A percentile compares a stretch with the other conserved stretches of the same genome.
These are phyloP conservation scores for Trissolcus japonicus DNA, from an alignment of 2,888 invertebrate genomes.

Conservation along the genomic window DNA sequence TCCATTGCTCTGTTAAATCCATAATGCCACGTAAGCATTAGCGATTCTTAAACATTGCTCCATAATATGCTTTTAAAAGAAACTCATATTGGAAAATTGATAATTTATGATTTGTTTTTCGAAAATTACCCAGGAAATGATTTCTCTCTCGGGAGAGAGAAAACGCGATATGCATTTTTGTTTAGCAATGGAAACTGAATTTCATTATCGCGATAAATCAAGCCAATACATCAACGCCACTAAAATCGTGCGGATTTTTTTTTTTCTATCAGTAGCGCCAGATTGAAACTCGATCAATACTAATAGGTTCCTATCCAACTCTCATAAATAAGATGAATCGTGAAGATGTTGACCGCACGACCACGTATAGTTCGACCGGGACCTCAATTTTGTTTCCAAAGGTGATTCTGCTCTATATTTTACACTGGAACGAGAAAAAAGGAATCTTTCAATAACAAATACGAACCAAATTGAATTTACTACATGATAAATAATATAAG, in stretches of 20 bases:
- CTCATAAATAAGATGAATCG: constrained; percentile 35
- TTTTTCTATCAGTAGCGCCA: constrained; percentile 14
- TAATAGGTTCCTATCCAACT: constrained; percentile 26
- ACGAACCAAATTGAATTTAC: constrained; percentile 11
- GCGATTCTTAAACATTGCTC: background rate
- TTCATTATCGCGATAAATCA: constrained; percentile 12
- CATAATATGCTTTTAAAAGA: background rate
- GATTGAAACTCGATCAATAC: constrained; percentile 30
- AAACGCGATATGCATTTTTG: too few relatives aligned
- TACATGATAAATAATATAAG: constrained; percentile 27
- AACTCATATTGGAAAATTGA: background rate
- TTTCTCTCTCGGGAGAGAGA: too few relatives aligned
- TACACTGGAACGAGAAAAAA: background rate
- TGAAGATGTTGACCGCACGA: constrained; percentile 14
- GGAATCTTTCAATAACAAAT: constrained; percentile 5
- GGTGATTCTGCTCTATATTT: constrained; percentile 1
- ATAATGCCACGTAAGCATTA: too few relatives aligned
- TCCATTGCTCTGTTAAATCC: too few relatives aligned
- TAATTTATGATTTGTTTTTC: background rate
- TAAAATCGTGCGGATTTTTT: constrained; percentile 19
- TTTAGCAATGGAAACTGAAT: constrained; percentile 9
- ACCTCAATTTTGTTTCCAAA: constrained; percentile 11
- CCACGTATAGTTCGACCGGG: constrained; percentile 7
- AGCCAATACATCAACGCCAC: constrained; percentile 26
- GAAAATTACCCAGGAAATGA: background rate